A percentile compares a stretch with the other conserved stretches of the same genome.
Conservation (phyloP, 1,140 invertebrate species). For the Drosophila repleta region DNA sequence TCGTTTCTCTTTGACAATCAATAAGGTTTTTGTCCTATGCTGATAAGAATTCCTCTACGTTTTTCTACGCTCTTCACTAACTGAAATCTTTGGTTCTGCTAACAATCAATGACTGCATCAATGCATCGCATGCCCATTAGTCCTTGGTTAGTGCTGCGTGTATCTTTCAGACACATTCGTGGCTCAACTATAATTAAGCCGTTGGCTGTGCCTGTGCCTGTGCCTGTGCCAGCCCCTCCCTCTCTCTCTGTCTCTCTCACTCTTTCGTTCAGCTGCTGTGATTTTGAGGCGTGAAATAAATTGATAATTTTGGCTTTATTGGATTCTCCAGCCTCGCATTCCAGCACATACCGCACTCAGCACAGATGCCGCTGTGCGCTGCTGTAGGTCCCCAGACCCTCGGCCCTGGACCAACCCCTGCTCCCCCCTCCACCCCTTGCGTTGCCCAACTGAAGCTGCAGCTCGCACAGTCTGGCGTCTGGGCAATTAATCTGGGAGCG, state of each 20-base stretch:
- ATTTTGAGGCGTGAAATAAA: constrained; percentile 81
- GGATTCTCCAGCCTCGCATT: constrained; percentile 62
- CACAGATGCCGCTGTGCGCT: constrained; percentile 55
- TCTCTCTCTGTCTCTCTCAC: not conserved
- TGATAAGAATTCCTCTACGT: too few species aligned
- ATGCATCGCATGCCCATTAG: constrained; percentile 9
- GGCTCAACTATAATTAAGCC: constrained; percentile 65
- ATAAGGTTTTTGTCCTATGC: too few species aligned
- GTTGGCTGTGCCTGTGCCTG: constrained; percentile 54
- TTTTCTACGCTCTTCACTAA: constrained; percentile 4
- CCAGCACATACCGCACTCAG: constrained; percentile 24
- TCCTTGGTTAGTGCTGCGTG: constrained; percentile 15
- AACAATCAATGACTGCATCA: not conserved
- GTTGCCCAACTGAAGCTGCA: constrained; percentile 14
- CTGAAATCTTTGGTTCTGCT: not conserved
- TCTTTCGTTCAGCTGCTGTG: constrained; percentile 47
- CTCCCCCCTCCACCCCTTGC: too few species aligned
- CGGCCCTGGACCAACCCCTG: not conserved
- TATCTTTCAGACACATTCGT: constrained; percentile 14
- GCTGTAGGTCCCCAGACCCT: constrained; percentile 70
- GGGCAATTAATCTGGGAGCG: constrained; percentile 73
- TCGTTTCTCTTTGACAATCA: too few species aligned
- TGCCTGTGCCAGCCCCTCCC: constrained; percentile 1
- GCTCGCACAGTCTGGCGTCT: constrained; percentile 46
- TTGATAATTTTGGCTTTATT: constrained; percentile 82